These are phyloP conservation scores for Crotalus helleri DNA, from an alignment of 2,113 vertebrate genomes.

Conservation along the genomic window DNA sequence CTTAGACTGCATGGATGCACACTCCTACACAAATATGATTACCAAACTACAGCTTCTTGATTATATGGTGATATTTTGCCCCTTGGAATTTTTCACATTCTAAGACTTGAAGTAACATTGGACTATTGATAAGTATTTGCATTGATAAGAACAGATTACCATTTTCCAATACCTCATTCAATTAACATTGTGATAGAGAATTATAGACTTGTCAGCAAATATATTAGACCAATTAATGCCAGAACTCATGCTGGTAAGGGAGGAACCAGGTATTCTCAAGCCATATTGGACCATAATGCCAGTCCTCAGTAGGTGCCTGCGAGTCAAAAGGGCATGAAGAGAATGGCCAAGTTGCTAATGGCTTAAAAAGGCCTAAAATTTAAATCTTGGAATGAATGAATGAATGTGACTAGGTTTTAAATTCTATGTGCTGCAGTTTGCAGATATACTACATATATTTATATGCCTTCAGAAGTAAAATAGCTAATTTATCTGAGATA, in stretches of 20 bases:
- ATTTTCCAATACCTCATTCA: not conserved
- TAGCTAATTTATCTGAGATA: not conserved
- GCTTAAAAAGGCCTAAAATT: not conserved
- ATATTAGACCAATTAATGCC: not conserved
- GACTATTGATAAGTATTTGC: not conserved
- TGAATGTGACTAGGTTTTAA: not conserved
- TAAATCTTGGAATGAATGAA: not conserved
- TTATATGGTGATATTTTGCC: not conserved
- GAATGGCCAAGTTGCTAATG: not conserved
- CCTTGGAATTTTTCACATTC: not conserved
- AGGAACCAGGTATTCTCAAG: not conserved
- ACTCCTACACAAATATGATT: not conserved
- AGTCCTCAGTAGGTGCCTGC: not conserved
- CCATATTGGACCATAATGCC: not conserved
- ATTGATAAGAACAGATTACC: not conserved
- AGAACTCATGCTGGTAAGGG: not conserved
- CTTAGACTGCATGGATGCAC: not conserved
- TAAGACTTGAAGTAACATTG: not conserved
- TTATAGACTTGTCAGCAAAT: slow-evolving; percentile 1
- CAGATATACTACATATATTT: not conserved
- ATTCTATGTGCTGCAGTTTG: not conserved
- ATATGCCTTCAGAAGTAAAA: not conserved
- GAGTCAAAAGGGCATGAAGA: not conserved
- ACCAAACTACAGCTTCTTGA: not conserved
- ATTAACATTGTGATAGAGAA: not conserved